Base-by-base conservation (phyloP, 2,113 vertebrate genomes). In the Pseudorhombus dupliciocellatus region DNA sequence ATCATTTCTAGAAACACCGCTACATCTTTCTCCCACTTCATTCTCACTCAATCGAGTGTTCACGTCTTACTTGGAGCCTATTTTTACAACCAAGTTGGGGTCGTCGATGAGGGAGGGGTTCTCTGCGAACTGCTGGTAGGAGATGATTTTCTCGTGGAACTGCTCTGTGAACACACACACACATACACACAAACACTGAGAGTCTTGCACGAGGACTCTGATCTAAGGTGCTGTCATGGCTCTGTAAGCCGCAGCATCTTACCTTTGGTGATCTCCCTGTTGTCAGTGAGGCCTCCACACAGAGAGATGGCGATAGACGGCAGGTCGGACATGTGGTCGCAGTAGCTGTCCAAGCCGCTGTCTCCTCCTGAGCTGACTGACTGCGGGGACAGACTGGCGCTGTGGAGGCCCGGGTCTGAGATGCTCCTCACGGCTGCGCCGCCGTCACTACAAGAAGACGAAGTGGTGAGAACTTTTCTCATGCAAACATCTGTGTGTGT, bases 81-180 rank as follows among this genome's bases (percentile, higher is more conserved):
- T 96, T 88, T 97, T 98, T 75, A 99, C 94, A 40, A 99, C 97
- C 3, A 99, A 93, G 72, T 98, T 97, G 57, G 97, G 97, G 81
- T 99, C 96, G 1, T 99, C 98, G 5, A 99, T 98, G 88, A 99
- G 91, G 21, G 94, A 93, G 6, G 98, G 97, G 89, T 96, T 98
- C 76, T 96, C 95, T 65, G 91, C 92, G 90, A 99, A 99, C 80
- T 97, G 94, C 59, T 96, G 96, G 77, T 97, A 99, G 0, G 96
- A 94, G 80, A 99, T 94, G 0, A 93, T 92, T 66, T 96, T 96
- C 64, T 96, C 93, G 69, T 95, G 78, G 92, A 99, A 99, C 7
- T 92, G 94, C 44, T 97, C 98, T 99, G 92, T 68, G 50, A 70
- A 59, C 7, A 56, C 42, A 73, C 46, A 55, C 51, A 66, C 0